phyloP scores from a whole-genome alignment of 2,113 vertebrate genomes.

The Peromyscus californicus region DNA sequence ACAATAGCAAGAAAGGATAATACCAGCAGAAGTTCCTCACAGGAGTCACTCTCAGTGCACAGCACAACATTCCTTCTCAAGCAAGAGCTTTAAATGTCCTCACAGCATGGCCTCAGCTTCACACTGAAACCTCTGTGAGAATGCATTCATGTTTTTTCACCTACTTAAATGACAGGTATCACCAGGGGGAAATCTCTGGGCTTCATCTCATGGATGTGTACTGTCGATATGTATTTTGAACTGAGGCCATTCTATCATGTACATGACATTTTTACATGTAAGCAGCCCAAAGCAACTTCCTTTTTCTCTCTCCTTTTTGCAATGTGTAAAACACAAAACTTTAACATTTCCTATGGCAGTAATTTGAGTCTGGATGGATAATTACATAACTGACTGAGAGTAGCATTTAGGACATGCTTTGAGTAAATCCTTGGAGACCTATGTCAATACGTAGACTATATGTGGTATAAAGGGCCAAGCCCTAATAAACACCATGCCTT shows the following conservation, averaged over 20 bases:
- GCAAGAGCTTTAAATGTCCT: not conserved
- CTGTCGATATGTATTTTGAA: slow-evolving; percentile 51
- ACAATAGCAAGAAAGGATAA: not conserved
- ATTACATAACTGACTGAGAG: slow-evolving; percentile 59
- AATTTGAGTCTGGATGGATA: slow-evolving; percentile 64
- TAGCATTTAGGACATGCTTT: slow-evolving; percentile 61
- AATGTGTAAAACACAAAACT: slow-evolving; percentile 61
- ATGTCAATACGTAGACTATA: slow-evolving; percentile 37
- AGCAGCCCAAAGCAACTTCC: not conserved
- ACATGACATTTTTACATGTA: slow-evolving; percentile 54
- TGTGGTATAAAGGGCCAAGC: slow-evolving; percentile 64
- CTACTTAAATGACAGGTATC: not conserved
- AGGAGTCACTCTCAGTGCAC: not conserved
- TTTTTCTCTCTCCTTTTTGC: not conserved
- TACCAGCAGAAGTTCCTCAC: not conserved
- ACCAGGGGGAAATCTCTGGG: not conserved
- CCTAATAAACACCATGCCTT: slow-evolving; percentile 79
- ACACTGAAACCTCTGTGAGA: not conserved
- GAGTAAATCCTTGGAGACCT: slow-evolving; percentile 42
- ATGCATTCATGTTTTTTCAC: not conserved
- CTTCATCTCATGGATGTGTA: not conserved
- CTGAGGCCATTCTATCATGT: slow-evolving; percentile 3
- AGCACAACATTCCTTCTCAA: not conserved
- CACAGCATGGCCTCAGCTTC: not conserved
- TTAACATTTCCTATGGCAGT: slow-evolving; percentile 66